Conservation (phyloP, 2,888 invertebrate species). For the Machimus rusticus region DNA sequence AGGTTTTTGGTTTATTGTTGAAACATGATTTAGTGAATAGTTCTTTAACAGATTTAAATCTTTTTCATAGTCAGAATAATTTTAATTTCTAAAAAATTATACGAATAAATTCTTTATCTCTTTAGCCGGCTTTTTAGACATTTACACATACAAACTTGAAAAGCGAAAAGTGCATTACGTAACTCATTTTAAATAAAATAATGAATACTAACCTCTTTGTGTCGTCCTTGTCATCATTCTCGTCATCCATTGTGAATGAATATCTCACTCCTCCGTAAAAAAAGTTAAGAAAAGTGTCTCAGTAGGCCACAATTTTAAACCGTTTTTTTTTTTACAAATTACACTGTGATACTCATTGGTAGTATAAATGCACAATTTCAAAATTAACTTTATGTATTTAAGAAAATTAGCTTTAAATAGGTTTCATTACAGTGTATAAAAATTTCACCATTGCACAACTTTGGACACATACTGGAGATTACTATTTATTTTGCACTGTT, state of each 20-base stretch:
- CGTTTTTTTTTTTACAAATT: neutral
- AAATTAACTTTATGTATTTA: constrained; percentile 41
- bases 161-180: neutral
- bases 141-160: neutral
- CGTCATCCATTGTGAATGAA: constrained; percentile 73
- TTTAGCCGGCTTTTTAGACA: neutral
- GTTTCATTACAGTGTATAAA: constrained; percentile 24
- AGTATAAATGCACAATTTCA: neutral
- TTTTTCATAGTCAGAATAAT: no score
- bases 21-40: no score
- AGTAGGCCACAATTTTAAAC: neutral
- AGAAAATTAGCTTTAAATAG: constrained; percentile 41
- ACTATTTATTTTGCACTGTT: neutral
- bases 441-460: neutral
- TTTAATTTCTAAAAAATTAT: no score
- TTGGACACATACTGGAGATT: neutral
- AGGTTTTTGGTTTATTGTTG: no score
- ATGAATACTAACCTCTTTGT: constrained; percentile 73
- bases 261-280: constrained; percentile 45
- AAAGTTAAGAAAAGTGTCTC: constrained; percentile 25
- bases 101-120: neutral
- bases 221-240: constrained; percentile 84
- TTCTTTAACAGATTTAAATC: no score
- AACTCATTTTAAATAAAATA: neutral
- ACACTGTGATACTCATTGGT: neutral